phyloP scores from a whole-genome alignment of 2,113 vertebrate species.

The Callaeas wilsoni region DNA sequence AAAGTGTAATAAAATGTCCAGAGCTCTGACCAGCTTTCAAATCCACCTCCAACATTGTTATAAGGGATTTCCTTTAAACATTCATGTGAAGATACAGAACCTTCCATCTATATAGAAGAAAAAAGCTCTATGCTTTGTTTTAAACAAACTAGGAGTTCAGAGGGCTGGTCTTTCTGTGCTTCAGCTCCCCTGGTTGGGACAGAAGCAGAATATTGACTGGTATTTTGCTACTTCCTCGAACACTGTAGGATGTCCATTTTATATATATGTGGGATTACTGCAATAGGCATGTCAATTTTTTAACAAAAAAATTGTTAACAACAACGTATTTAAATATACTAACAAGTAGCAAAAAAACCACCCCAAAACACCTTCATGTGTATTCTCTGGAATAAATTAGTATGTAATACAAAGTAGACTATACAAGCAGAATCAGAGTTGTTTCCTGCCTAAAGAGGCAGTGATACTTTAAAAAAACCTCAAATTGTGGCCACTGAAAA shows the following conservation, averaged over 20 bases:
- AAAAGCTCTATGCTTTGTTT: background rate
- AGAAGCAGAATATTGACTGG: background rate
- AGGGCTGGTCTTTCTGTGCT: background rate
- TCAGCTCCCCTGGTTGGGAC: background rate
- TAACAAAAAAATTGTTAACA: background rate
- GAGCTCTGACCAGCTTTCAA: background rate
- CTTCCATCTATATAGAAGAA: background rate
- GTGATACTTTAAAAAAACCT: background rate
- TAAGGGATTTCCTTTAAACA: background rate
- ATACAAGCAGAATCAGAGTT: background rate
- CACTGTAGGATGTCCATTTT: background rate
- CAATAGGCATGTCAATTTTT: background rate
- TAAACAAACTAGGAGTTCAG: background rate
- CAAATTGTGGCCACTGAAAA: constrained; percentile 36
- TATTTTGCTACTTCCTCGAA: background rate
- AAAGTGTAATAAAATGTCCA: background rate
- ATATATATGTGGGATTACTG: background rate
- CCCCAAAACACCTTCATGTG: background rate
- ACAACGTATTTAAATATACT: background rate
- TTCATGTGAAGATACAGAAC: background rate
- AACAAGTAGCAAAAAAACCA: background rate
- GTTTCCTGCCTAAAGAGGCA: background rate
- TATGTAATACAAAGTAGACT: background rate
- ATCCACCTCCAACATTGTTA: background rate
- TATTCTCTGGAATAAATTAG: background rate